Base-by-base conservation (phyloP, 2,888 invertebrate genomes). In the Troides aeacus region DNA sequence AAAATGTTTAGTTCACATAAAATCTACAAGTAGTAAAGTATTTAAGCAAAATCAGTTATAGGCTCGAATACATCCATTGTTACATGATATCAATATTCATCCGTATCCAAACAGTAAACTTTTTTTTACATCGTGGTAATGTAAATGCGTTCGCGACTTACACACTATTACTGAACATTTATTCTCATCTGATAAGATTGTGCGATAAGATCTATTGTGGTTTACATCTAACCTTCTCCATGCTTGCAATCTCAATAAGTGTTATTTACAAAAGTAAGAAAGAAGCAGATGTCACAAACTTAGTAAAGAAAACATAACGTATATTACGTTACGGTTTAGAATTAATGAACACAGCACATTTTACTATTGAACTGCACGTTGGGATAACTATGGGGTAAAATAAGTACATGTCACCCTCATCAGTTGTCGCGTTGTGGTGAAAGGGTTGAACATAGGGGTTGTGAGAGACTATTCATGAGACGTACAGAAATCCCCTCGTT, bases 401-500 rank as follows among this genome's bases (percentile, higher is more conserved):
- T 18, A n/a, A 53, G n/a, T 53, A 6, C n/a, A 18, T n/a, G 64
- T 57, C 21, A 46, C 63, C 21, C 18, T 68, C 59, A 36, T 53
- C n/a, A 6, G 8, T 53, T n/a, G 53, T 10, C 21, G 46, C 53
- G 61, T 64, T 60, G 64, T 53, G 53, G 24, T 36, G 12, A 60
- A 68, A 56, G 64, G 64, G 63, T 68, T 64, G 23, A 60, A 58
- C 60, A 60, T 53, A 24, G 10, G 64, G 68, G 64, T 60, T 39
- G 53, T 6, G n/a, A 60, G 60, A 53, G 39, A 46, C 46, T 53
- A 53, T 53, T n/a, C n/a, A 53, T 53, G 18, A 12, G 53, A n/a
- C n/a, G 6, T 4, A n/a, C 53, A 12, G n/a, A 53, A 53, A n/a
- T 53, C n/a, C 53, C 18, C 53, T 53, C n/a, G 18, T 2, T 53